Conservation (phyloP, 2,113 vertebrate species). For the Cyanoramphus novaezelandiae region DNA sequence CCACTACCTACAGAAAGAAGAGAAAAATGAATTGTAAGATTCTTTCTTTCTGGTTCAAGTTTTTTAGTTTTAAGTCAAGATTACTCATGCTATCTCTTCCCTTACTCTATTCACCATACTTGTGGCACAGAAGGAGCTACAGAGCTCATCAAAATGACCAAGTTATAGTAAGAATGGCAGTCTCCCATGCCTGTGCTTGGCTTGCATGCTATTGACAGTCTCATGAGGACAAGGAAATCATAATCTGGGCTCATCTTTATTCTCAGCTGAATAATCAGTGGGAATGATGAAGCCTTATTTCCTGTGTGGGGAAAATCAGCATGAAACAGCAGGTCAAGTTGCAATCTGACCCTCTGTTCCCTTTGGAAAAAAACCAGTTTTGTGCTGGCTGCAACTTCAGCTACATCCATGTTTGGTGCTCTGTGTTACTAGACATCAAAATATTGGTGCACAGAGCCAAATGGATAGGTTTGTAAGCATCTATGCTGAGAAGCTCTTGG, state of each 20-base stretch:
- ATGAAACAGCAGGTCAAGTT: slow-evolving; percentile 42
- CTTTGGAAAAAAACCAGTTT: slow-evolving; percentile 18
- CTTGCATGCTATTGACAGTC: neutral
- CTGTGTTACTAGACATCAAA: neutral
- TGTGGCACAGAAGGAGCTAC: neutral
- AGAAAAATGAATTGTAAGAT: neutral
- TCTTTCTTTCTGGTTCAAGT: neutral
- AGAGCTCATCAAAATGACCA: neutral
- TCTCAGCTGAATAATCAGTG: slow-evolving; percentile 45
- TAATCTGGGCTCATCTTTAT: slow-evolving; percentile 38
- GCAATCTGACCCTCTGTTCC: slow-evolving; percentile 42
- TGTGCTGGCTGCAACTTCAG: neutral
- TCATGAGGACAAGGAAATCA: neutral
- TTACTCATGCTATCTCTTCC: neutral
- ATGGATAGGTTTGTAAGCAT: neutral
- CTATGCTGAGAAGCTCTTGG: neutral
- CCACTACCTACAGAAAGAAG: neutral
- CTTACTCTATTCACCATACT: neutral
- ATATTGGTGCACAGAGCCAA: neutral
- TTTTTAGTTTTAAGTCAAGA: neutral
- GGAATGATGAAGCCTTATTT: slow-evolving; percentile 10
- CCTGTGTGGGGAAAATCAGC: slow-evolving; percentile 23
- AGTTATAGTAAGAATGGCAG: neutral
- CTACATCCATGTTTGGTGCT: neutral
- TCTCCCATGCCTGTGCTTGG: neutral